phyloP scores from a whole-genome alignment of 2,888 invertebrate species.

The Caenorhabditis zanzibari region DNA sequence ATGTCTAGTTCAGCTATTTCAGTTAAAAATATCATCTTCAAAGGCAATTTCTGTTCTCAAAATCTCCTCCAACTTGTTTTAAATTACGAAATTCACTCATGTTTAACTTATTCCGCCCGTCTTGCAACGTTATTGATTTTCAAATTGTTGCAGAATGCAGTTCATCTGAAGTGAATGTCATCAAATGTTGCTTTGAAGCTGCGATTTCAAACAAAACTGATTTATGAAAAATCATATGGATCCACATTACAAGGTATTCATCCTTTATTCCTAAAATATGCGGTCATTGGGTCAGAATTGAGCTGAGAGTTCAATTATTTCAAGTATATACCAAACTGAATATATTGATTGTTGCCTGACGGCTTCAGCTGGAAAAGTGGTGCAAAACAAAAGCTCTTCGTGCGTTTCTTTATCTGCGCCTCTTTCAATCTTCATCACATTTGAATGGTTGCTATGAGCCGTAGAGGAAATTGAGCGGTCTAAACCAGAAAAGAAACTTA shows the following conservation, averaged over 20 bases:
- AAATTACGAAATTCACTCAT: neutral
- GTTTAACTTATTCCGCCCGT: neutral
- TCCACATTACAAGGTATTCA: constrained; percentile 41
- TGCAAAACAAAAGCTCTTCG: neutral
- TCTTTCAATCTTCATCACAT: neutral
- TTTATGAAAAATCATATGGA: constrained; percentile 27
- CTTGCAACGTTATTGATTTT: constrained; percentile 35
- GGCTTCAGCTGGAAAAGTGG: neutral
- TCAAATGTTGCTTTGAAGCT: constrained; percentile 25
- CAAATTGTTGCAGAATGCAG: constrained; percentile 53
- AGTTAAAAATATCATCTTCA: too few relatives aligned
- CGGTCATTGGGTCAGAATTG: too few relatives aligned
- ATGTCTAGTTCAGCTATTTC: too few relatives aligned
- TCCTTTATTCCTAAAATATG: neutral
- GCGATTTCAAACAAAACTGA: constrained; percentile 23
- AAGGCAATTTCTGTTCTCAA: too few relatives aligned
- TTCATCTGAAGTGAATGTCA: constrained; percentile 26
- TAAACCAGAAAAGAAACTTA: too few relatives aligned
- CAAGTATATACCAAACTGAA: too few relatives aligned
- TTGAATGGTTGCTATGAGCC: constrained; percentile 7
- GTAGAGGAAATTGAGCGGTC: neutral
- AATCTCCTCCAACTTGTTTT: too few relatives aligned
- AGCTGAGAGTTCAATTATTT: neutral
- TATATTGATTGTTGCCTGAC: constrained; percentile 1
- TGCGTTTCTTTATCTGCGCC: constrained; percentile 20